Conservation (phyloP, 2,888 invertebrate genomes). For the Orchesellides sinensis region DNA sequence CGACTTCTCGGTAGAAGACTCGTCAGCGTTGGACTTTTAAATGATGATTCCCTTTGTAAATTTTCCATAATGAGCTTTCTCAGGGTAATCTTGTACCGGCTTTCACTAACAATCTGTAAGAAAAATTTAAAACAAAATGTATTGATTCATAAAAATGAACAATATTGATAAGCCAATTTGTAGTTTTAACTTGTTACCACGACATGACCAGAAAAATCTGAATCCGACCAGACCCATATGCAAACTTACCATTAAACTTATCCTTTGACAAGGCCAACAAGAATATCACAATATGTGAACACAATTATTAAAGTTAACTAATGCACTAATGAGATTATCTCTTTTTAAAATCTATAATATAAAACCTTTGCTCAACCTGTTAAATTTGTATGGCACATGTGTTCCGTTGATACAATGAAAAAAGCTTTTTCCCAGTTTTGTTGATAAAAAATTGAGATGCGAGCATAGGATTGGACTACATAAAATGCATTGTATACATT, state of each 20-base stretch:
- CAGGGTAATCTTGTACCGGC: not conserved
- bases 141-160: not conserved
- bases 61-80: no score
- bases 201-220: not conserved
- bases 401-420: no score
- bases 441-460: no score
- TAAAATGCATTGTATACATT: no score
- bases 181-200: not conserved
- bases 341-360: no score
- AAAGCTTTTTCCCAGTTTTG: no score
- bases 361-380: no score
- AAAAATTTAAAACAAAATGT: not conserved
- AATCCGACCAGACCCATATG: not conserved
- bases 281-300: no score
- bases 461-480: no score
- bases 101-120: not conserved
- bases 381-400: not conserved
- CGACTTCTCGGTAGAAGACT: conserved; percentile 13
- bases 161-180: not conserved
- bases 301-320: not conserved
- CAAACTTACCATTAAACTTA: not conserved
- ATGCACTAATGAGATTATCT: not conserved
- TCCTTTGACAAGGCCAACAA: not conserved
- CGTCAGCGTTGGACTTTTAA: conserved; percentile 26
- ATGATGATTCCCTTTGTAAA: conserved; percentile 17